Evolutionary conservation across 92 coral and sea anemone genomes (phyloP), one percentile per base, ranked within the genome.

Genomic region (Diadumene lineata): DNA sequence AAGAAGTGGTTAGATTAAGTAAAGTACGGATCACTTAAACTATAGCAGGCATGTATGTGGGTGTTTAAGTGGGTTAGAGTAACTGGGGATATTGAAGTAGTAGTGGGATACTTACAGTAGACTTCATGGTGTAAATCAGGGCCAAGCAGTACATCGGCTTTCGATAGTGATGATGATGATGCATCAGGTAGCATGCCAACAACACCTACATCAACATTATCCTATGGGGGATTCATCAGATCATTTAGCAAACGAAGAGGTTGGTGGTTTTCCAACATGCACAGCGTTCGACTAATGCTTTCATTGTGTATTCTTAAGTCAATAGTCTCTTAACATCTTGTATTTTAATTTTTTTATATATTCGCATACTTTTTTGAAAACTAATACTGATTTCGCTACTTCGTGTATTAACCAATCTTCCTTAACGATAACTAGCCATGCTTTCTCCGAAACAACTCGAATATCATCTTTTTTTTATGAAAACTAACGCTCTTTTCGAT

Each of bases 151-250:
- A 58, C 71, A n/a, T 66, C 50, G 62, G 92, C 86, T 23, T 29
- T 43, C 74, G 96, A 90, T 29, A 87, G 82, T 48, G 94, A 86
- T 71, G 92, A 83, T 1, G 96, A 87, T 13, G 83, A 78, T 46
- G 48, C 6, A 38, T 38, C n/a, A n/a, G 44, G 43, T 11, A 65
- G 63, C 28, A 50, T 60, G 23, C 69, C 75, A 1, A 46, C 88
- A 33, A 38, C 84, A 23, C 82, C 84, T 10, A 70, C 88, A 24
- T 48, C 66, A 21, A 69, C 64, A 26, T 76, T 84, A 43, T 53
- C 84, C 46, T 70, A 84, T 7, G 88, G 88, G 71, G 82, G 84
- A 67, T 51, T 84, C 43, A 81, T 84, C 23, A 73, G 88, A 38
- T 79, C 88, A 10, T 72, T 84, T 51, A 84, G 88, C 88, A 84